Evolutionary conservation across 1,140 invertebrate genomes (phyloP).

Genomic region (Drosophila pseudoobscura): DNA sequence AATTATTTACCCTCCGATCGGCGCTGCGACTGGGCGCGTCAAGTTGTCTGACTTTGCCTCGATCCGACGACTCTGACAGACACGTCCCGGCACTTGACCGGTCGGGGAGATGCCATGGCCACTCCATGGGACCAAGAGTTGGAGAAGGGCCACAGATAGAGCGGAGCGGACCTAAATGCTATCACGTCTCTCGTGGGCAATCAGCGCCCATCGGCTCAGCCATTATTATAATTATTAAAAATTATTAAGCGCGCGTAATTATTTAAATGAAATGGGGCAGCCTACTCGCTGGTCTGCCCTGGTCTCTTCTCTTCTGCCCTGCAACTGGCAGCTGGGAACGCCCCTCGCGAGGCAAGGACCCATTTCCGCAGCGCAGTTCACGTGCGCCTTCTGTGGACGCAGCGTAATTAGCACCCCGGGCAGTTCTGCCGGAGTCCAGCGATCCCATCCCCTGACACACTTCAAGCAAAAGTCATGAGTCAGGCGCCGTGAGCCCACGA

Average conservation of each 20-base stretch:
- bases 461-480: constrained; percentile 57
- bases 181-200: constrained; percentile 64
- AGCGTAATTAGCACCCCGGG: constrained; percentile 72
- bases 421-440: constrained; percentile 34
- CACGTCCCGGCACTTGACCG: constrained; percentile 69
- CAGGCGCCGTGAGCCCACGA: constrained; percentile 45
- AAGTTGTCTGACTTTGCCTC: constrained; percentile 55
- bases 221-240: constrained; percentile 82
- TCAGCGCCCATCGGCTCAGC: constrained; percentile 66
- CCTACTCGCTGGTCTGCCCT: too few relatives aligned
- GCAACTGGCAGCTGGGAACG: too few relatives aligned
- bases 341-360: constrained; percentile 38
- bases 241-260: constrained; percentile 80
- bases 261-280: constrained; percentile 76
- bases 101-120: constrained; percentile 60
- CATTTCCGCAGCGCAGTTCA: constrained; percentile 40
- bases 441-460: constrained; percentile 54
- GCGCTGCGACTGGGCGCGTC: constrained; percentile 42
- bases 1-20: constrained; percentile 59
- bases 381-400: constrained; percentile 29
- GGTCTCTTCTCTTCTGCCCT: too few relatives aligned
- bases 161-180: constrained; percentile 50
- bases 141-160: background rate
- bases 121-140: constrained; percentile 25
- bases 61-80: constrained; percentile 43